These are phyloP conservation scores for Eriocheir sinensis DNA, from an alignment of 1,140 invertebrate species.

Conservation along the genomic window DNA sequence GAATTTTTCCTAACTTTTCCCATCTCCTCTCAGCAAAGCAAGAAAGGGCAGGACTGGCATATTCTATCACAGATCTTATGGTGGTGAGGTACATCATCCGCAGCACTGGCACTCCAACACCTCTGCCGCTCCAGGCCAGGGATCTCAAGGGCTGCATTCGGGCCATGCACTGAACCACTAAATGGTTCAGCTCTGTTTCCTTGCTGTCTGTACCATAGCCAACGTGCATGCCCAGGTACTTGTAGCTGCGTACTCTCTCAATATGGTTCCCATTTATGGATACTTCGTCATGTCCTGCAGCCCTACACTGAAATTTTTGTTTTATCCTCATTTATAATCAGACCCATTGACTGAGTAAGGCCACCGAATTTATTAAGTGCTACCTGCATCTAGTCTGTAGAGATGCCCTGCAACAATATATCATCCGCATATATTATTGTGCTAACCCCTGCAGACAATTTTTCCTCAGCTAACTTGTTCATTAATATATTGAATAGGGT, in stretches of 20 bases:
- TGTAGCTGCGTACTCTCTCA: neutral
- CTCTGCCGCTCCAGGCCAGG: neutral
- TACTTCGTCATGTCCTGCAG: neutral
- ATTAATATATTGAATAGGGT: conserved; percentile 28
- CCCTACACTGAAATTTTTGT: neutral
- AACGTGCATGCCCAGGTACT: conserved; percentile 32
- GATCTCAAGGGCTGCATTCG: neutral
- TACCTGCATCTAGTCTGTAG: neutral
- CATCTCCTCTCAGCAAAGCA: neutral
- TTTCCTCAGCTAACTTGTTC: neutral
- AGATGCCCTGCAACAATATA: neutral
- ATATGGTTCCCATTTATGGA: neutral
- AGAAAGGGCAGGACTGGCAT: neutral
- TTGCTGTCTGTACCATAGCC: neutral
- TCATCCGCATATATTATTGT: neutral
- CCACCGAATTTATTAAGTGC: too few species aligned
- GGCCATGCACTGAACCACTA: neutral
- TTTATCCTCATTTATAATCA: neutral
- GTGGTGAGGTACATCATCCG: neutral
- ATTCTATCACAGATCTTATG: neutral
- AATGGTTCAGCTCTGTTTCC: neutral
- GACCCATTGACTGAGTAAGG: neutral
- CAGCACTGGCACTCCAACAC: neutral
- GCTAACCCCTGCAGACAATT: neutral
- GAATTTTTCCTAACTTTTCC: neutral